These are phyloP conservation scores for Lasaia peninsularis DNA, from an alignment of 1,140 invertebrate genomes.

Conservation along the genomic window DNA sequence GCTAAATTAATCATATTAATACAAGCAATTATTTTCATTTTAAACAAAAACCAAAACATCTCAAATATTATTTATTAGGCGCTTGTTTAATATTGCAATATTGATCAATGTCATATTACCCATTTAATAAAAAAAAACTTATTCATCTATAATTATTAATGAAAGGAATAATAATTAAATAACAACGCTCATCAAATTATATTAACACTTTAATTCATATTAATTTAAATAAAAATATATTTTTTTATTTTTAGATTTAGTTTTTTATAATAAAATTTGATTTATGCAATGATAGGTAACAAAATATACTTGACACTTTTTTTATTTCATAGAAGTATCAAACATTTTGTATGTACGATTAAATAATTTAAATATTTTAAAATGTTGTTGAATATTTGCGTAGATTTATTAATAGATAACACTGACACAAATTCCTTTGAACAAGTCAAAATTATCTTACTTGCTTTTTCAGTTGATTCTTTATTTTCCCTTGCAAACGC, in stretches of 20 bases:
- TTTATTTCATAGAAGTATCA: neutral
- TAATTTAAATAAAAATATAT: neutral
- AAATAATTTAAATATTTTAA: no score
- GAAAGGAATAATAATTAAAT: no score
- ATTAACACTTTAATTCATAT: neutral
- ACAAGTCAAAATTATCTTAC: slow-evolving; percentile 47
- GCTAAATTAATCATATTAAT: no score
- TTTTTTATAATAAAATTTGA: neutral
- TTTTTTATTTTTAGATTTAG: neutral
- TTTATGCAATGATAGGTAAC: neutral
- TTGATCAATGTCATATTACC: no score
- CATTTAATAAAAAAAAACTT: no score
- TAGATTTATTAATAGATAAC: slow-evolving; percentile 15
- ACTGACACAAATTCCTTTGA: slow-evolving; percentile 69
- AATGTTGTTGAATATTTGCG: no score
- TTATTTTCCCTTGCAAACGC: slow-evolving; percentile 19
- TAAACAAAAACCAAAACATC: no score
- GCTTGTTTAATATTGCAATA: no score
- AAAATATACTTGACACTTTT: neutral
- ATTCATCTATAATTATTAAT: no score
- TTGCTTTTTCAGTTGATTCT: slow-evolving; percentile 17
- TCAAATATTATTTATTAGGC: no score
- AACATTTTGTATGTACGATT: neutral
- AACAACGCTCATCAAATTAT: neutral
- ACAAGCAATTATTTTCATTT: no score